Base-by-base conservation (phyloP, 2,113 vertebrate species). In the Mormyrus lacerda region DNA sequence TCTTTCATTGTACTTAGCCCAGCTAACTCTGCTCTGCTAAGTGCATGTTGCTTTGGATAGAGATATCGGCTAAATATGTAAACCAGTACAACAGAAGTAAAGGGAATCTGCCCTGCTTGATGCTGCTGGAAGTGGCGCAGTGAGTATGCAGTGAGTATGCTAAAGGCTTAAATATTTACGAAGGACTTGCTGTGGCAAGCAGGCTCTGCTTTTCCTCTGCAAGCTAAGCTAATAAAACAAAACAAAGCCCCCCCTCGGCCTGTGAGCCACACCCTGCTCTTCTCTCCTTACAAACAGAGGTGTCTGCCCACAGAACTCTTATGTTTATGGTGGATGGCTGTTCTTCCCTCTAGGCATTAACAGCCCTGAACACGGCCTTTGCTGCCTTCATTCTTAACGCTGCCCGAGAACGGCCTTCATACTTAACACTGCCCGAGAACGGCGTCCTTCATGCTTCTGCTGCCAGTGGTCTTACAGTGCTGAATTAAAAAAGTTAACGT, bases 121-220 rank as follows among this genome's bases (percentile, higher is more conserved):
- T 39, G 69, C 31, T 35, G 44, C 19, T 21, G 53, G 53, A 55
- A 19, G 53, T 55, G 19, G 19, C 53, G 1, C 53, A 55, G 53
- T 55, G 53, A 45, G 45, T 45, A 45, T 45, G 45, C 45, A 45
- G 73, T 65, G 9, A 79, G 73, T 17, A 79, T 42, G 73, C 13
- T 42, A 84, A 44, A n/a, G 82, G 82, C 24, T 44, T 45, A 47
- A 47, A 84, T 45, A 47, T 47, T 47, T 27, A 47, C 4, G 42
- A 84, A 84, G 21, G 82, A 84, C 82, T 84, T 84, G 82, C 44
- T 84, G 44, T 45, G 82, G 82, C 82, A 84, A 47, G 82, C 44
- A 24, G 82, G 42, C 82, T 21, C 31, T 47, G 21, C 44, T 84
- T 24, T 39, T 84, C 4, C 8, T 84, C 82, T n/a, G 82, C 21